Percentiles rank a stretch among this genome's conserved stretches.
Conservation (phyloP, 2,888 invertebrate genomes). For the Noctua comes region DNA sequence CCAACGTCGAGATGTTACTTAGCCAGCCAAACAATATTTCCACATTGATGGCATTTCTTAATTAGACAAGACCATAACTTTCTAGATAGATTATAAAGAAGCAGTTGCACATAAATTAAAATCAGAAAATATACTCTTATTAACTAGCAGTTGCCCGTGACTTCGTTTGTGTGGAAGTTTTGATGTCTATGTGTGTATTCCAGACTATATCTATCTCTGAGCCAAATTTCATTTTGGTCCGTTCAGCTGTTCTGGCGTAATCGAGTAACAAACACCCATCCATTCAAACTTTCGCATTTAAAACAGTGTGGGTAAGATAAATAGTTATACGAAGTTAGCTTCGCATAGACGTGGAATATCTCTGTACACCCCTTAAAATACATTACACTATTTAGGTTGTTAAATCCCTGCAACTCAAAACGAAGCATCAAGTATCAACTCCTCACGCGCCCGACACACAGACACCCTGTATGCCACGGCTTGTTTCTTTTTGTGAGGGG, state of each 20-base stretch:
- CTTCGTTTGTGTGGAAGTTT: too few species aligned
- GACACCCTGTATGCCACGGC: constrained; percentile 70
- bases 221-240: not conserved
- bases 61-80: too few species aligned
- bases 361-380: not conserved
- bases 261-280: not conserved
- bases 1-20: too few species aligned
- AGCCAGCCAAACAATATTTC: too few species aligned
- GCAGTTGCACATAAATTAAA: too few species aligned
- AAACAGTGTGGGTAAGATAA: too few species aligned
- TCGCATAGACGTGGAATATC: not conserved
- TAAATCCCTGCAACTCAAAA: not conserved
- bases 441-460: constrained; percentile 46
- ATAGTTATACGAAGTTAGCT: not conserved
- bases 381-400: not conserved
- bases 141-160: too few species aligned
- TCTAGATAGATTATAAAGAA: too few species aligned
- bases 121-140: too few species aligned
- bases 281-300: not conserved
- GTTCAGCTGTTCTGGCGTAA: not conserved
- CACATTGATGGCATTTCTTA: too few species aligned
- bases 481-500: constrained; percentile 80
- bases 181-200: too few species aligned
- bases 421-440: constrained; percentile 68
- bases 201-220: not conserved